A percentile compares a stretch with the other conserved stretches of the same genome.
These are phyloP conservation scores for Eilema caniola DNA, from an alignment of 2,888 invertebrate species.

Conservation along the genomic window DNA sequence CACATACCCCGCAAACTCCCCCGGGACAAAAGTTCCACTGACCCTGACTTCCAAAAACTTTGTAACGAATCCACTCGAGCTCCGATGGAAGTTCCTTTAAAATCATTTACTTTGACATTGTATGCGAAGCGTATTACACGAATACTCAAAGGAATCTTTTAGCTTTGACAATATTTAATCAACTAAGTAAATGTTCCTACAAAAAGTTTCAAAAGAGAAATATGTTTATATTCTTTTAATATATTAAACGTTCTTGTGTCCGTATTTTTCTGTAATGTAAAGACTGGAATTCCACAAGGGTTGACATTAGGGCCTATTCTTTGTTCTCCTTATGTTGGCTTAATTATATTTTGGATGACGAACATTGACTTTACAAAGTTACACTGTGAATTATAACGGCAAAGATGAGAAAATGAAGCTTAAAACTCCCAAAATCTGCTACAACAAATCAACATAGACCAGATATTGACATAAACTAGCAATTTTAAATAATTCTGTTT, in stretches of 20 bases:
- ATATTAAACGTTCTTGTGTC: not conserved
- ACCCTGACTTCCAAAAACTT: slow-evolving; percentile 15
- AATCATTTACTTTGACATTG: slow-evolving; percentile 24
- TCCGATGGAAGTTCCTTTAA: slow-evolving; percentile 13
- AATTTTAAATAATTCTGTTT: too few relatives aligned
- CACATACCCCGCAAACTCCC: slow-evolving; percentile 13
- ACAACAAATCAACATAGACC: too few relatives aligned
- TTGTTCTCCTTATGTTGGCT: not conserved
- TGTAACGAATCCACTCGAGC: not conserved
- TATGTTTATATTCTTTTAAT: not conserved
- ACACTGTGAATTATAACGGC: not conserved
- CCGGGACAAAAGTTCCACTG: slow-evolving; percentile 23
- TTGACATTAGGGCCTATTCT: not conserved
- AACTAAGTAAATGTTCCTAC: slow-evolving; percentile 12
- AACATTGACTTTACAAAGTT: not conserved
- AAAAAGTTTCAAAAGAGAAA: slow-evolving; percentile 6
- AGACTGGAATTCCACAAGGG: not conserved
- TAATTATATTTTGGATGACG: not conserved
- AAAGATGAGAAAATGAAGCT: too few relatives aligned
- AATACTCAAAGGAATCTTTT: slow-evolving; percentile 14
- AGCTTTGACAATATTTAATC: slow-evolving; percentile 22
- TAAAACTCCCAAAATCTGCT: too few relatives aligned
- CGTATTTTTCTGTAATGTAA: not conserved
- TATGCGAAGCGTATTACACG: slow-evolving; percentile 14
- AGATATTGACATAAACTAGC: too few relatives aligned